Base-by-base conservation (phyloP, 2,797 vertebrate genomes). In the Sebastes aleutianus region DNA sequence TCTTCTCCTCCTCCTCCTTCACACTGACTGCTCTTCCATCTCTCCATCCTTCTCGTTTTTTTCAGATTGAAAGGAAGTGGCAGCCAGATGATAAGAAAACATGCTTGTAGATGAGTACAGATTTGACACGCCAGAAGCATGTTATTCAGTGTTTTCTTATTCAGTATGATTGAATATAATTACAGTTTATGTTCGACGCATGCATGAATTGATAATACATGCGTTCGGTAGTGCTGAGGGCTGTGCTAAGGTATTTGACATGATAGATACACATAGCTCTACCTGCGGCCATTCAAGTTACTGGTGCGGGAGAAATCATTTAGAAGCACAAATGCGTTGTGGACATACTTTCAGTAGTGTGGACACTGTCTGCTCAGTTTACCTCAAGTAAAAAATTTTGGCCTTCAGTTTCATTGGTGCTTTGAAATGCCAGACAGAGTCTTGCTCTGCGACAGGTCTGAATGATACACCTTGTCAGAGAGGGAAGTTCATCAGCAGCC, bases 401-500 rank as follows among this genome's bases (percentile, higher is more conserved):
- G 63, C 76, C 73, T 88, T 83, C 72, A 84, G 69, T 92, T 92
- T 93, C 31, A 84, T 76, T 12, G 69, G 63, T 72, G 74, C 76
- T 86, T 90, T 88, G 66, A 87, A 82, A 88, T 95, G 88, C 83
- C 79, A 86, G 85, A 88, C 79, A 64, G 85, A 79, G 81, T 72
- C 72, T 79, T 92, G 80, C 81, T 76, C 80, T 67, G 86, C 72
- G 91, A 91, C 92, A 86, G 85, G 85, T 86, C 82, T 93, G 92
- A 94, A 87, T 93, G 94, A 94, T 94, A 87, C 90, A 92, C 87
- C 91, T 93, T 91, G 92, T 94, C 92, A 93, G 87, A 87, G 82
- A 84, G 84, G 93, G 91, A 93, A 93, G 94, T 94, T 94, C 92
- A 94, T 95, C 93, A 94, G 90, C 88, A 92, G 88, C 91, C 86